Conservation (phyloP, 1,140 invertebrate species). For the Babylonia areolata region DNA sequence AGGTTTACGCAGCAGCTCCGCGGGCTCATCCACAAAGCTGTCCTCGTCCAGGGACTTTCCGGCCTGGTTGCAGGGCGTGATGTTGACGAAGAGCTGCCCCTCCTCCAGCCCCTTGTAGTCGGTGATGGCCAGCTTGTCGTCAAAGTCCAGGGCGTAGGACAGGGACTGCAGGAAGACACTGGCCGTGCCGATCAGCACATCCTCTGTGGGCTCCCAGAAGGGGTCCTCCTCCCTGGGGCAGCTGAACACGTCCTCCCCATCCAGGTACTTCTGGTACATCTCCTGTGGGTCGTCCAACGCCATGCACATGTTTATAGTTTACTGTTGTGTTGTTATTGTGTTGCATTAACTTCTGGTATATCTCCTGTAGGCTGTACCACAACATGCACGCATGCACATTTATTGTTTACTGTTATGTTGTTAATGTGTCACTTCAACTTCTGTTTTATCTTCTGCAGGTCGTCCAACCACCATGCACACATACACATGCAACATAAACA, state of each 20-base stretch:
- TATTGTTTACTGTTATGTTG: too few species aligned
- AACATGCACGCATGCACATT: too few species aligned
- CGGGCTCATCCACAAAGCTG: slow-evolving; percentile 73
- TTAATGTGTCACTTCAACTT: too few species aligned
- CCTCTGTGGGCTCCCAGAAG: slow-evolving; percentile 76
- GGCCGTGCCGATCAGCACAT: slow-evolving; percentile 74
- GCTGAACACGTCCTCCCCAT: slow-evolving; percentile 71
- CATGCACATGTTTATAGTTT: too few species aligned
- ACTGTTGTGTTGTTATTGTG: too few species aligned
- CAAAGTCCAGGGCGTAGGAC: slow-evolving; percentile 74
- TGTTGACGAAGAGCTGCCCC: slow-evolving; percentile 67
- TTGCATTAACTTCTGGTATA: too few species aligned
- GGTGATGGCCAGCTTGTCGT: slow-evolving; percentile 71
- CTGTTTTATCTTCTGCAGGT: too few species aligned
- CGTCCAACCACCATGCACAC: too few species aligned
- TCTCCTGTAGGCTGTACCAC: too few species aligned
- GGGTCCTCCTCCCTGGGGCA: slow-evolving; percentile 75
- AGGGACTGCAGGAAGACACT: slow-evolving; percentile 75
- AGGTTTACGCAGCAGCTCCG: slow-evolving; percentile 71
- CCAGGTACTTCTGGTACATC: slow-evolving; percentile 74
- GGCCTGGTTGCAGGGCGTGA: slow-evolving; percentile 74
- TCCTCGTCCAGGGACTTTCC: slow-evolving; percentile 75
- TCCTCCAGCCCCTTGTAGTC: slow-evolving; percentile 76
- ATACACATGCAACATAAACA: too few species aligned
- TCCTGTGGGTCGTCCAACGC: slow-evolving; percentile 72